Evolutionary conservation across 2,113 vertebrate genomes (phyloP).

Genomic region (Chionomys nivalis): DNA sequence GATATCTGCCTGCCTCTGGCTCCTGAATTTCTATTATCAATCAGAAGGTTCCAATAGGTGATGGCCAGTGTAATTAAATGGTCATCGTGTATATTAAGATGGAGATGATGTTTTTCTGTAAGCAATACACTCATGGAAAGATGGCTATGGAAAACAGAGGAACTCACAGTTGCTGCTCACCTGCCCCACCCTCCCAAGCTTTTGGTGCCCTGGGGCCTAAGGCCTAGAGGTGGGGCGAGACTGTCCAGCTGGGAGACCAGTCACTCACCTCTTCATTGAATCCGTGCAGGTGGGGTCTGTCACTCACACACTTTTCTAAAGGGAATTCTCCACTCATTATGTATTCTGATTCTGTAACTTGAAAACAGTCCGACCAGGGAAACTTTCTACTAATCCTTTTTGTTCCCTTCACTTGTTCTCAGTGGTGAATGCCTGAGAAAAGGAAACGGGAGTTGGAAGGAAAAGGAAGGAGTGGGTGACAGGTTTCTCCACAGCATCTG

Average conservation of each 20-base stretch:
- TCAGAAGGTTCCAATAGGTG: background rate
- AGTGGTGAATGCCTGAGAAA: background rate
- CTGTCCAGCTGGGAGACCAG: too few relatives aligned
- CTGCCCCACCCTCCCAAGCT: accelerated
- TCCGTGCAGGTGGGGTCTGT: too few relatives aligned
- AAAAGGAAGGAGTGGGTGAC: background rate
- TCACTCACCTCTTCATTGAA: too few relatives aligned
- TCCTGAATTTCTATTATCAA: background rate
- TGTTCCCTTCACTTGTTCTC: background rate
- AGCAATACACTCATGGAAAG: too few relatives aligned
- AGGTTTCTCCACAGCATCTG: background rate
- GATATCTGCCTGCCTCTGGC: background rate
- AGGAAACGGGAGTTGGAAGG: background rate
- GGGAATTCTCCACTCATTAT: background rate
- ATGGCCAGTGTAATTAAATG: background rate
- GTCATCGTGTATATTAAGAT: background rate
- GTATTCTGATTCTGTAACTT: background rate
- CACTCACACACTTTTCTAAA: background rate
- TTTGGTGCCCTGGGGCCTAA: too few relatives aligned
- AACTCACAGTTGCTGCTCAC: background rate
- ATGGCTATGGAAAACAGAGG: background rate
- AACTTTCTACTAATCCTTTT: background rate
- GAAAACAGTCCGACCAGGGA: background rate
- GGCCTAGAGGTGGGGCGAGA: too few relatives aligned
- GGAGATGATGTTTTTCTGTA: background rate